phyloP scores from a whole-genome alignment of 2,888 invertebrate genomes.

The Zhengitettix transpicula region DNA sequence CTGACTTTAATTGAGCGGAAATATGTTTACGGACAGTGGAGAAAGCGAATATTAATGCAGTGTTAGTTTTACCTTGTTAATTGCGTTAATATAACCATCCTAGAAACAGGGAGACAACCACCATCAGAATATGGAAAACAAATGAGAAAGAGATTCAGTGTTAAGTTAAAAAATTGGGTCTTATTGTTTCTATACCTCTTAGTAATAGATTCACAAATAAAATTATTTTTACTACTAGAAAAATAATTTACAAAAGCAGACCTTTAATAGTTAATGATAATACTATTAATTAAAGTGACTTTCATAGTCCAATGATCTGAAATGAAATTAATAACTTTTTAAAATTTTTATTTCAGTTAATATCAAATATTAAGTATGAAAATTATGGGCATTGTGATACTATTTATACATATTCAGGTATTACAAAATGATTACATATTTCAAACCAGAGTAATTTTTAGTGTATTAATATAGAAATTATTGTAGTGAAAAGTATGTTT shows the following conservation, averaged over 20 bases:
- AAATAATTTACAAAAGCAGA: neutral
- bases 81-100: slow-evolving; percentile 62
- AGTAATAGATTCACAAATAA: neutral
- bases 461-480: no score
- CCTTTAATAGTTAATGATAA: no score
- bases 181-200: neutral
- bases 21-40: neutral
- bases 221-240: neutral
- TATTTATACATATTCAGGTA: no score
- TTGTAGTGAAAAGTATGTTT: no score
- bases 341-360: no score
- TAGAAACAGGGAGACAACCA: slow-evolving; percentile 22
- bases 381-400: no score
- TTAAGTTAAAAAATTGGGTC: neutral
- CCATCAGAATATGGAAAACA: slow-evolving; percentile 15
- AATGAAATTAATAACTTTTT: no score
- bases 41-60: neutral
- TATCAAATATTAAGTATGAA: no score
- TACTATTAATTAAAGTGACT: no score
- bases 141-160: slow-evolving; percentile 12
- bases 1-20: neutral
- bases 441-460: no score
- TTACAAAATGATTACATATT: no score
- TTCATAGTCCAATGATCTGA: no score
- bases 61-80: slow-evolving; percentile 46